Base-by-base conservation (phyloP, 2,797 vertebrate genomes). In the Gallinago solitaria region DNA sequence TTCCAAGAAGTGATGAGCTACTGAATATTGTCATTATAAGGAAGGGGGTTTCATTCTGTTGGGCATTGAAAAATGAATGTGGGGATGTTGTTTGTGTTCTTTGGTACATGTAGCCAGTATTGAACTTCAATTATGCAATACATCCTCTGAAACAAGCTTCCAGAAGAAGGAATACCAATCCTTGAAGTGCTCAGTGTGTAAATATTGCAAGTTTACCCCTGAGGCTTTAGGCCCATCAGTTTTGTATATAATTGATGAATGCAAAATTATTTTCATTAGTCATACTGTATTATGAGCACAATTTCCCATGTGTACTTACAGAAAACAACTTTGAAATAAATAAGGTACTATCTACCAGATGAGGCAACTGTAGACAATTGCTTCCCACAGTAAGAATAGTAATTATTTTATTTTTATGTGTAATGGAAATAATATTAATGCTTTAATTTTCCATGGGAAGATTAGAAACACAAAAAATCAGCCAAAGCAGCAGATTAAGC, bases 121-220 rank as follows among this genome's bases (percentile, higher is more conserved):
- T 93, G 79, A 94, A 79, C 71, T 93, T 90, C n/a, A 74, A 37
- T 92, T 89, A 96, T 94, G 95, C 96, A 97, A 86, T 96, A 96
- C 91, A 96, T 87, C 71, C 96, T 98, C 95, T 97, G 95, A 97
- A 96, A 84, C 89, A 94, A 97, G 77, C 95, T 97, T 93, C 93
- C 95, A 67, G 83, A 53, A 88, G 86, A 95, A 67, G 48, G 68
- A 93, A 96, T 94, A 85, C 64, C 76, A 93, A 56, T 85, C 74
- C 84, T 33, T 95, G 61, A 95, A 86, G 94, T 96, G 95, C 92
- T 92, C 81, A 90, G 48, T 48, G 20, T 83, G 83, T 74, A 85
- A 95, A 93, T 92, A 89, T 43, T 93, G 65, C 87, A 86, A 24
- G 27, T 87, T 96, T 86, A 94, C 85, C 79, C 90, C 83, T 67